Conservation (phyloP, 2,113 vertebrate genomes). For the Epinephelus moara region DNA sequence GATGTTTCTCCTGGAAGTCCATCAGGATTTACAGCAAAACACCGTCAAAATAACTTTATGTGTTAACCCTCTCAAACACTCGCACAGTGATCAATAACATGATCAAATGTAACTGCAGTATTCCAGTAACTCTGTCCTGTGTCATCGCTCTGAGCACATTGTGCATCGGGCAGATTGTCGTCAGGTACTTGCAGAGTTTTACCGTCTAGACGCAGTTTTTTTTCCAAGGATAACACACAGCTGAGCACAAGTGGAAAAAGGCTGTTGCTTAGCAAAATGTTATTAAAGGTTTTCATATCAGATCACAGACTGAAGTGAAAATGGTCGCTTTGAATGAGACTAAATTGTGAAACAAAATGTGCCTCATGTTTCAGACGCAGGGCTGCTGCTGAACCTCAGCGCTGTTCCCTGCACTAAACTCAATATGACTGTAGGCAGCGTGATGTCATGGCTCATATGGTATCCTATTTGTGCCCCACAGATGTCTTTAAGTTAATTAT, state of each 20-base stretch:
- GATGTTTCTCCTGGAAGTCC: background rate
- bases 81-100: too few relatives aligned
- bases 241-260: conserved; percentile 27
- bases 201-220: conserved; percentile 39
- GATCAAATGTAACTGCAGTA: background rate
- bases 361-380: background rate
- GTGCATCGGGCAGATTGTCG: conserved; percentile 20
- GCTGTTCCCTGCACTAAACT: too few relatives aligned
- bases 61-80: too few relatives aligned
- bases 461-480: too few relatives aligned
- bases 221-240: conserved; percentile 51
- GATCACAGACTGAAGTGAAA: conserved; percentile 31
- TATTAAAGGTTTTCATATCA: conserved; percentile 50
- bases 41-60: background rate
- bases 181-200: conserved; percentile 18
- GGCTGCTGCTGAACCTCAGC: background rate
- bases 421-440: too few relatives aligned
- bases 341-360: background rate
- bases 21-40: background rate
- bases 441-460: too few relatives aligned
- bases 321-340: background rate
- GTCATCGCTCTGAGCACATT: background rate
- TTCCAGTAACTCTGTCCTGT: background rate
- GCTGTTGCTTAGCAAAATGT: conserved; percentile 37
- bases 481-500: too few relatives aligned